Conservation (phyloP, 2,888 invertebrate species). For the Microctonus aethiopoides region DNA sequence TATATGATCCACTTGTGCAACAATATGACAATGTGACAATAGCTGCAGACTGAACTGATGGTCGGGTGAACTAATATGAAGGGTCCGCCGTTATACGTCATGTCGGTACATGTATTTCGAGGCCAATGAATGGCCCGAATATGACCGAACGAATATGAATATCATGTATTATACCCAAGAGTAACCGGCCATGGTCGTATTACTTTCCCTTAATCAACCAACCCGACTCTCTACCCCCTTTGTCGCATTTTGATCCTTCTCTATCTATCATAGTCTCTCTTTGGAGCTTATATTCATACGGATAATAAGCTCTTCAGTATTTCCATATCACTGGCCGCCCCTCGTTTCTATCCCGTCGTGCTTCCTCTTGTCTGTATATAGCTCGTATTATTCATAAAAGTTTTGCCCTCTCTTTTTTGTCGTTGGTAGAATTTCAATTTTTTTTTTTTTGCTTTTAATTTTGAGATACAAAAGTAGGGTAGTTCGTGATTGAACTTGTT, state of each 20-base stretch:
- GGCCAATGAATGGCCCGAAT: constrained; percentile 44
- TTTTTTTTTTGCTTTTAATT: neutral
- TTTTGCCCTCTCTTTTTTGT: constrained; percentile 8
- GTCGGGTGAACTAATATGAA: constrained; percentile 52
- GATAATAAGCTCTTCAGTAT: constrained; percentile 39
- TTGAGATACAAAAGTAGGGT: constrained; percentile 8
- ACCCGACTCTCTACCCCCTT: constrained; percentile 26
- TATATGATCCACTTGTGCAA: constrained; percentile 51
- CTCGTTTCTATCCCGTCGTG: constrained; percentile 10
- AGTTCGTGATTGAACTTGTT: neutral
- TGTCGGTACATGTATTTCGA: constrained; percentile 44
- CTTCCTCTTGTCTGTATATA: constrained; percentile 23
- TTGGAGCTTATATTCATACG: constrained; percentile 21
- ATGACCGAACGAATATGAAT: constrained; percentile 51
- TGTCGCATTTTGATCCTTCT: neutral
- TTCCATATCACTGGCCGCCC: constrained; percentile 34
- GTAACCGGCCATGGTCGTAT: constrained; percentile 37
- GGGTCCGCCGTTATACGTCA: constrained; percentile 37
- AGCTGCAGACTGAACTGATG: constrained; percentile 36
- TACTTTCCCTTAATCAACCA: constrained; percentile 45
- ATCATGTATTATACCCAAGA: constrained; percentile 37
- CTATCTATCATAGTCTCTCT: constrained; percentile 11
- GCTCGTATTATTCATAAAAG: constrained; percentile 30
- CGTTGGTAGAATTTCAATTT: neutral
- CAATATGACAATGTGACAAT: constrained; percentile 52